Conservation (phyloP, 2,797 vertebrate genomes). For the Crenichthys baileyi region DNA sequence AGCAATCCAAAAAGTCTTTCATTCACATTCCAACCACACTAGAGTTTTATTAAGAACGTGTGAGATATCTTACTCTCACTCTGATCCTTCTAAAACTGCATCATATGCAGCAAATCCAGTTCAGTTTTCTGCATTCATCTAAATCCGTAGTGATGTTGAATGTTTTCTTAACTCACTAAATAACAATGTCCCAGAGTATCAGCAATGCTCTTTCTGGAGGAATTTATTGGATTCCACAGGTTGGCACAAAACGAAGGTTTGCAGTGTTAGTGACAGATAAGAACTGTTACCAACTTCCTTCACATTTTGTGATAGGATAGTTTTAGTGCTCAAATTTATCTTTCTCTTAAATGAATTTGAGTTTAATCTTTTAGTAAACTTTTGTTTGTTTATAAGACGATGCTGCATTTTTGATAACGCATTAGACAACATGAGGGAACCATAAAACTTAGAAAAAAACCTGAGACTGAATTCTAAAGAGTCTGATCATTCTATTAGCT, state of each 20-base stretch:
- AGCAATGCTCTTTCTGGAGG: neutral
- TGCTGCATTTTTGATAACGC: neutral
- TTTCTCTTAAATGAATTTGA: neutral
- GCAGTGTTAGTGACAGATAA: neutral
- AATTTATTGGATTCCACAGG: neutral
- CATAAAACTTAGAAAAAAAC: neutral
- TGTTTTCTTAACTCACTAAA: neutral
- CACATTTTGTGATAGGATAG: neutral
- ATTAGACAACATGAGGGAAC: neutral
- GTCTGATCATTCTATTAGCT: neutral
- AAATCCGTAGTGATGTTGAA: neutral
- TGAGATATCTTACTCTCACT: neutral
- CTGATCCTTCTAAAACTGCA: neutral
- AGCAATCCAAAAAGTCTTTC: neutral
- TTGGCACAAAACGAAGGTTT: neutral
- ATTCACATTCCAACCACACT: neutral
- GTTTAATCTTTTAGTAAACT: neutral
- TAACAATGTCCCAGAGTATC: neutral
- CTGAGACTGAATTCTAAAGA: neutral
- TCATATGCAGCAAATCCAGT: neutral
- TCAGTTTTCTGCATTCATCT: neutral
- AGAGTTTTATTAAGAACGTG: neutral
- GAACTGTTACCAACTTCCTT: no score
- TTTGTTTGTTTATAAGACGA: neutral
- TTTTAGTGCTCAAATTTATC: neutral